phyloP scores from a whole-genome alignment of 2,797 vertebrate genomes.

The Gypaetus barbatus region DNA sequence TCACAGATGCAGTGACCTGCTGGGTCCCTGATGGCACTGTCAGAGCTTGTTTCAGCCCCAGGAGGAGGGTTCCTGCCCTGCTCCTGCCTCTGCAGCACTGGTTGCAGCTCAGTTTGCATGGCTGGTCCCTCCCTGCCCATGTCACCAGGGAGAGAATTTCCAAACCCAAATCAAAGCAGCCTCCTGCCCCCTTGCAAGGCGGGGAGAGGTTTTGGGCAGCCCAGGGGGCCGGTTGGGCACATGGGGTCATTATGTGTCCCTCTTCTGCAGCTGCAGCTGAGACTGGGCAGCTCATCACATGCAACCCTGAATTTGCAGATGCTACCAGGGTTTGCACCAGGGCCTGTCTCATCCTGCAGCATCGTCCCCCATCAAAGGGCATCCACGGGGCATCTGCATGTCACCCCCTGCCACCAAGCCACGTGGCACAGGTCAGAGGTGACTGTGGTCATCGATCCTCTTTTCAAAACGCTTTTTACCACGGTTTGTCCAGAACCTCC shows the following conservation, averaged over 20 bases:
- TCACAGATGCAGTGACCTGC: rapidly evolving
- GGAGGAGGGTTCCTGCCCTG: not conserved
- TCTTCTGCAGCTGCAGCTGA: not conserved
- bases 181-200: not conserved
- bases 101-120: not conserved
- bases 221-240: not conserved
- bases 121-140: not conserved
- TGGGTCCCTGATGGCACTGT: not conserved
- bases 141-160: not conserved
- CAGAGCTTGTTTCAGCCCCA: not conserved
- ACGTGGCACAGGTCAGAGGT: not conserved
- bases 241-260: rapidly evolving
- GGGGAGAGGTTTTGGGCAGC: not conserved
- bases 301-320: rapidly evolving
- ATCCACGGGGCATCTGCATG: not conserved
- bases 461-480: not conserved
- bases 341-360: not conserved
- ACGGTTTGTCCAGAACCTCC: not conserved
- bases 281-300: rapidly evolving
- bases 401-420: not conserved
- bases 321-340: not conserved
- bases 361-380: not conserved
- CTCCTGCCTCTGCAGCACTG: not conserved
- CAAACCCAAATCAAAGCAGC: not conserved
- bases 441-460: not conserved